Evolutionary conservation across 2,888 invertebrate genomes (phyloP).

Genomic region (Autographa pulchrina): DNA sequence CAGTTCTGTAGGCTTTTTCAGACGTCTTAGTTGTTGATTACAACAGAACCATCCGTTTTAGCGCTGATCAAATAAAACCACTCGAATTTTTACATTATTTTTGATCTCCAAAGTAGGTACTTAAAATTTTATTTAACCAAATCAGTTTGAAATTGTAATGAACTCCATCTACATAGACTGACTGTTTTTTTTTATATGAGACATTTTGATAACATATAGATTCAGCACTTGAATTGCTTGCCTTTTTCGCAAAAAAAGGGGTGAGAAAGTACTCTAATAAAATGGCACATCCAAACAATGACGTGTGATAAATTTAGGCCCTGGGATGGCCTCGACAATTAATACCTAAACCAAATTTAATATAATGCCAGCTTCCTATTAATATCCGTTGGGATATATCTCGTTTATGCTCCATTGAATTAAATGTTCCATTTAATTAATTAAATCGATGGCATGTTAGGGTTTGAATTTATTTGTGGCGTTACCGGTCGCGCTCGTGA

Average conservation of each 20-base stretch:
- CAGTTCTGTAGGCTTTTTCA: neutral
- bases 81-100: too few species aligned
- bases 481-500: constrained; percentile 7
- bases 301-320: constrained; percentile 44
- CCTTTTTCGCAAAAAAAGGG: neutral
- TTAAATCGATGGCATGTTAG: constrained; percentile 39
- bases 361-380: constrained; percentile 45
- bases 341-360: constrained; percentile 44
- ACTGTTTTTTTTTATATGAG: too few species aligned
- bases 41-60: neutral
- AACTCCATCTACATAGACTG: too few species aligned
- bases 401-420: constrained; percentile 42
- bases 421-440: constrained; percentile 50
- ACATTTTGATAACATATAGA: too few species aligned
- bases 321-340: constrained; percentile 39
- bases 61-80: too few species aligned
- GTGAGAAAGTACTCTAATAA: constrained; percentile 24
- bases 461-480: constrained; percentile 28
- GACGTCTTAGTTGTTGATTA: neutral
- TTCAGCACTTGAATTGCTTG: too few species aligned
- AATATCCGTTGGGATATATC: constrained; percentile 52
- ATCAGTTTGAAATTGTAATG: too few species aligned
- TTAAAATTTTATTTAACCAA: too few species aligned
- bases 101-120: too few species aligned
- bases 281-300: constrained; percentile 33